A percentile compares a stretch with the other conserved stretches of the same genome.
Evolutionary conservation across 1,140 invertebrate genomes (phyloP).

Genomic region (Oncopodura yosiiana): DNA sequence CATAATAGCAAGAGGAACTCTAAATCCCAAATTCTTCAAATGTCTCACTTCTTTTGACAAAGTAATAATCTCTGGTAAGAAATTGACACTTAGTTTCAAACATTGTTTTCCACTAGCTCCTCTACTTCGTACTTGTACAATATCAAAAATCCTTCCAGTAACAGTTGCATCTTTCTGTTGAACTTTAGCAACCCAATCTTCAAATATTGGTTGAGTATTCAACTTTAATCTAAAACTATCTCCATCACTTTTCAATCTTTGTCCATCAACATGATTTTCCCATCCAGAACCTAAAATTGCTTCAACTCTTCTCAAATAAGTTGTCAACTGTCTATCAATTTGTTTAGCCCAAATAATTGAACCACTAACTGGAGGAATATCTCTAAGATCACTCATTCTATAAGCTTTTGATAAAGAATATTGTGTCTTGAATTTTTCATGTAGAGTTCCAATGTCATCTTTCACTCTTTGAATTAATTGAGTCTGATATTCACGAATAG

Average conservation of each 20-base stretch:
- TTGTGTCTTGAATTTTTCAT: slow-evolving; percentile 97
- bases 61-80: slow-evolving; percentile 95
- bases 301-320: slow-evolving; percentile 91
- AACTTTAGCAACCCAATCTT: slow-evolving; percentile 93
- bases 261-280: slow-evolving; percentile 96
- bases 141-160: slow-evolving; percentile 85
- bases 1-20: slow-evolving; percentile 93
- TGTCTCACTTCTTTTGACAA: slow-evolving; percentile 94
- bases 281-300: slow-evolving; percentile 96
- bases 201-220: slow-evolving; percentile 92
- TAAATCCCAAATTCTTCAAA: slow-evolving; percentile 89
- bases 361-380: slow-evolving; percentile 90
- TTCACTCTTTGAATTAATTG: slow-evolving; percentile 98
- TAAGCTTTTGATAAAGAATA: slow-evolving; percentile 87
- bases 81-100: slow-evolving; percentile 92
- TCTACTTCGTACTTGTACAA: slow-evolving; percentile 67
- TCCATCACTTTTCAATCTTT: slow-evolving; percentile 93
- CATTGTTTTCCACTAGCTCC: slow-evolving; percentile 67
- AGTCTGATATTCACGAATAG: slow-evolving; percentile 97
- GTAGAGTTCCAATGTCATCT: slow-evolving; percentile 93
- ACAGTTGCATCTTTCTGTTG: slow-evolving; percentile 89
- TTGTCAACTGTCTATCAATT: slow-evolving; percentile 95
- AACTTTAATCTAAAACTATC: slow-evolving; percentile 94
- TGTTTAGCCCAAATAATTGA: slow-evolving; percentile 98
- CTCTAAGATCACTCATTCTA: slow-evolving; percentile 77